phyloP scores from a whole-genome alignment of 2,888 invertebrate species.

The Rhagonycha lutea region DNA sequence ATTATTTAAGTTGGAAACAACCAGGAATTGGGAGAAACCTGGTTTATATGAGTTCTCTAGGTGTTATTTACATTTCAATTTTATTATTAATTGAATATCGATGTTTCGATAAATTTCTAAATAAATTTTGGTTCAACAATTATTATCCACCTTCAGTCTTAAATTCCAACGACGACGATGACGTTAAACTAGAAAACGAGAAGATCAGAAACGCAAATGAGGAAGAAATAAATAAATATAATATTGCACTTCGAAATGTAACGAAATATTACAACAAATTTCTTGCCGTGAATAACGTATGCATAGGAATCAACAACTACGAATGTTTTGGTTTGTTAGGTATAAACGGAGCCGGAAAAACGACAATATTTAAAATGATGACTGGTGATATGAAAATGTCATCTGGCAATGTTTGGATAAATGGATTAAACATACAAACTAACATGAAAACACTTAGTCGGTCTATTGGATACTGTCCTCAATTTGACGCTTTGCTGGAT shows the following conservation, averaged over 20 bases:
- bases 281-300: conserved; percentile 71
- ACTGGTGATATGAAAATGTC: conserved; percentile 76
- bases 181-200: conserved; percentile 61
- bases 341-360: conserved; percentile 83
- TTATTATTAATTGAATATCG: conserved; percentile 69
- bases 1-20: conserved; percentile 66
- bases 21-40: conserved; percentile 75
- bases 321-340: conserved; percentile 83
- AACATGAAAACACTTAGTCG: conserved; percentile 61
- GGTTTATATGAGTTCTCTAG: conserved; percentile 61
- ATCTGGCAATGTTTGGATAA: conserved; percentile 67
- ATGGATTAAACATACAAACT: conserved; percentile 40
- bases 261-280: conserved; percentile 72
- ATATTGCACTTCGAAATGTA: conserved; percentile 64
- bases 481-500: conserved; percentile 56
- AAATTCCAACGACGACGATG: conserved; percentile 50
- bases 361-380: conserved; percentile 83
- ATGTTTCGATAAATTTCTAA: conserved; percentile 57
- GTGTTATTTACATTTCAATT: conserved; percentile 62
- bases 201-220: conserved; percentile 54
- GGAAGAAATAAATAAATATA: conserved; percentile 51
- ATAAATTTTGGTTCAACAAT: conserved; percentile 35
- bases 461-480: conserved; percentile 61
- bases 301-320: conserved; percentile 64
- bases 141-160: conserved; percentile 38